Conservation (phyloP, 2,113 vertebrate genomes). For the Microtus richardsoni region DNA sequence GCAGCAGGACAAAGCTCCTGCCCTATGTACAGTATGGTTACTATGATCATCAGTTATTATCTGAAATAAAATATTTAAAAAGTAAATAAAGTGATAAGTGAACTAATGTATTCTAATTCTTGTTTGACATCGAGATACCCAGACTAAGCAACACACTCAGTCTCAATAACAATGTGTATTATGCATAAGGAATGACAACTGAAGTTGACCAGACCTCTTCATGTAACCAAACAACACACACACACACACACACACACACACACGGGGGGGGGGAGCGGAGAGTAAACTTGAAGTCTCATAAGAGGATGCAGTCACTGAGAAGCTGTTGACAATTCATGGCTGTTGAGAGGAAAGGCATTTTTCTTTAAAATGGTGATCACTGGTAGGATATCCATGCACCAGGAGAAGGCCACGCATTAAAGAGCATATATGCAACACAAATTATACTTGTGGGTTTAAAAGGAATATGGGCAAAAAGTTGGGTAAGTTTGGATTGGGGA, state of each 20-base stretch:
- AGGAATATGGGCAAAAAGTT: background rate
- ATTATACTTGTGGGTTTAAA: background rate
- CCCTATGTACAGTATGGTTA: background rate
- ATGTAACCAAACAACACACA: background rate
- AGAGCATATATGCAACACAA: background rate
- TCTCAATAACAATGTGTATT: background rate
- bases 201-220: background rate
- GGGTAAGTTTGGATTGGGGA: background rate
- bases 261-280: too few relatives aligned
- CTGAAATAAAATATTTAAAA: background rate
- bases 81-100: background rate
- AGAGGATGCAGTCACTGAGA: background rate
- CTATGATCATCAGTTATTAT: background rate
- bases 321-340: background rate
- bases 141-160: background rate
- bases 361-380: background rate
- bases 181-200: background rate
- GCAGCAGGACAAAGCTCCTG: too few relatives aligned
- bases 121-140: background rate
- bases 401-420: background rate
- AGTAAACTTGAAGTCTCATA: background rate
- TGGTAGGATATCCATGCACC: background rate
- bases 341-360: background rate
- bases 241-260: background rate
- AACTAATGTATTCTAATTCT: background rate